phyloP scores from a whole-genome alignment of 2,888 invertebrate species.

The Zaprionus lineosus region DNA sequence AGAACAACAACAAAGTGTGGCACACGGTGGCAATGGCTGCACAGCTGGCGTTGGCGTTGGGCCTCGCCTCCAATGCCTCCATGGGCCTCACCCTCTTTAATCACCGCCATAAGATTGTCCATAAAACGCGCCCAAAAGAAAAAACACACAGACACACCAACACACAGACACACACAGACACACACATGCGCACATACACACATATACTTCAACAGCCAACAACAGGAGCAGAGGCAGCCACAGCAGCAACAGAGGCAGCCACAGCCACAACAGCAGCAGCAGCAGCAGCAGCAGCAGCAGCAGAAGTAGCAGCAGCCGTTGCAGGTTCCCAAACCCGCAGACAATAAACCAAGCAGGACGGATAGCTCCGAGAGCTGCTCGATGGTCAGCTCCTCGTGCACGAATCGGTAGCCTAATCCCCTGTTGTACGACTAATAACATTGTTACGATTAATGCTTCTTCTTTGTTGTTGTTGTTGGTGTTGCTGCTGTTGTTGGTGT shows the following conservation, averaged over 20 bases:
- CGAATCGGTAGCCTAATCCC: slow-evolving; percentile 83
- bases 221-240: slow-evolving; percentile 11
- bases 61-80: slow-evolving; percentile 50
- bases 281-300: slow-evolving; percentile 17
- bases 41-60: slow-evolving; percentile 56
- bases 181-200: too few species aligned
- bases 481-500: slow-evolving; percentile 33
- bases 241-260: slow-evolving; percentile 13
- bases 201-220: too few species aligned
- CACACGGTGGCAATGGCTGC: slow-evolving; percentile 57
- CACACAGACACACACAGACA: too few species aligned
- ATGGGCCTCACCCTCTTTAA: slow-evolving; percentile 64
- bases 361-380: slow-evolving; percentile 26
- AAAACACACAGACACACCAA: slow-evolving; percentile 7
- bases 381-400: slow-evolving; percentile 54
- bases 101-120: slow-evolving; percentile 76
- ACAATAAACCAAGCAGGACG: slow-evolving; percentile 47
- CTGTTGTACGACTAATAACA: slow-evolving; percentile 83
- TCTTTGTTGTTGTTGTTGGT: slow-evolving; percentile 55
- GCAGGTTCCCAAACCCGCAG: slow-evolving; percentile 55
- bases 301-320: slow-evolving; percentile 37
- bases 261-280: slow-evolving; percentile 12
- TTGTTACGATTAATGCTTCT: slow-evolving; percentile 82
- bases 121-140: slow-evolving; percentile 72
- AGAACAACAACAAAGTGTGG: slow-evolving; percentile 51